These are phyloP conservation scores for Teleogryllus oceanicus DNA, from an alignment of 2,888 invertebrate genomes.

Conservation along the genomic window DNA sequence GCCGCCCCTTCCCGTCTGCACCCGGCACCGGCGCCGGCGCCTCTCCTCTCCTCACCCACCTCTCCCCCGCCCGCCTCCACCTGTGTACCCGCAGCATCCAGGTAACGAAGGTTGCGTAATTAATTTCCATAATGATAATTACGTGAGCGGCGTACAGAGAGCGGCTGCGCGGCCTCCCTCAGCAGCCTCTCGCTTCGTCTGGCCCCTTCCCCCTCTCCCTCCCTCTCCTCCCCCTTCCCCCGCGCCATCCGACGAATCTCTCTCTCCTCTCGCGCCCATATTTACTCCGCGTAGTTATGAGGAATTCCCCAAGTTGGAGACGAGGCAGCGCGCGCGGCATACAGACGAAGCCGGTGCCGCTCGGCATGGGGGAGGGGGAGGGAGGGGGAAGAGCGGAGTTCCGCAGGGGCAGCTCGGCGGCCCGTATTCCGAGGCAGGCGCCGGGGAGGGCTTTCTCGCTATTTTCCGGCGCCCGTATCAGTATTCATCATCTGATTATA, in stretches of 20 bases:
- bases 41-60: not conserved
- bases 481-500: conserved; percentile 18
- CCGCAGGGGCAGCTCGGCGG: not conserved
- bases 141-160: not conserved
- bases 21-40: too few species aligned
- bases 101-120: conserved; percentile 18
- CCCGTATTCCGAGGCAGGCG: too few species aligned
- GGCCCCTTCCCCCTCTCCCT: too few species aligned
- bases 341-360: not conserved
- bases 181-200: too few species aligned
- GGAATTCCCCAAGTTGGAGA: not conserved
- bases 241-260: not conserved
- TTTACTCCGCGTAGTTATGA: conserved; percentile 1
- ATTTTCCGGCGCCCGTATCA: conserved; percentile 18
- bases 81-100: not conserved
- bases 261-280: not conserved
- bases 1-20: too few species aligned
- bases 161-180: not conserved
- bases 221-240: too few species aligned
- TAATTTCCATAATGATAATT: conserved; percentile 18
- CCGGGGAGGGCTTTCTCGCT: not conserved
- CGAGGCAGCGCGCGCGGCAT: not conserved
- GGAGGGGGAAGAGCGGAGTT: not conserved
- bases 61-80: not conserved
- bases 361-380: not conserved